Evolutionary conservation across 2,797 vertebrate species (phyloP).

Genomic region (Chrosomus eos): DNA sequence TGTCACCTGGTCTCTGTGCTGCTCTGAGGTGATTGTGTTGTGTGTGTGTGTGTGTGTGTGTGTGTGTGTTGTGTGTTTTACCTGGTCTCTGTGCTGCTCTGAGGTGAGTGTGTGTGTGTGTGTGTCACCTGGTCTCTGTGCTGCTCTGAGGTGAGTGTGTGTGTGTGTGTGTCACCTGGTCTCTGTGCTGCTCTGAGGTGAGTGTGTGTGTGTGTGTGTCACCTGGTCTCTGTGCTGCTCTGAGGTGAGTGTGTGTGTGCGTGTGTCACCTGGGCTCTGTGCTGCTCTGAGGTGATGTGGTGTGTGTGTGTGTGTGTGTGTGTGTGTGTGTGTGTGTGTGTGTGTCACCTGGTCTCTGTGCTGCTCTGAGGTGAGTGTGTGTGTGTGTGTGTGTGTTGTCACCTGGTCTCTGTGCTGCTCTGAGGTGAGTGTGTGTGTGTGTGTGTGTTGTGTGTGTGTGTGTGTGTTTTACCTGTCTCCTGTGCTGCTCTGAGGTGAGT

Average conservation of each 20-base stretch:
- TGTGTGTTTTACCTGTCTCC: neutral
- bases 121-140: neutral
- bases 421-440: neutral
- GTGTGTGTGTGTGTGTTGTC: neutral
- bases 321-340: neutral
- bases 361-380: too few relatives aligned
- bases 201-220: neutral
- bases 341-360: neutral
- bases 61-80: neutral
- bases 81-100: too few relatives aligned
- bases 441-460: too few relatives aligned
- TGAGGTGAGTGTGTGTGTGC: neutral
- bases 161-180: neutral
- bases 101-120: neutral
- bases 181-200: too few relatives aligned
- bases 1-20: too few relatives aligned
- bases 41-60: neutral
- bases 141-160: neutral
- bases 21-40: too few relatives aligned
- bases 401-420: neutral
- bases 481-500: too few relatives aligned
- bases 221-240: too few relatives aligned
- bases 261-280: too few relatives aligned
- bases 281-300: too few relatives aligned
- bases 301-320: neutral